Conservation (phyloP, 2,888 invertebrate species). For the Drepana falcataria region DNA sequence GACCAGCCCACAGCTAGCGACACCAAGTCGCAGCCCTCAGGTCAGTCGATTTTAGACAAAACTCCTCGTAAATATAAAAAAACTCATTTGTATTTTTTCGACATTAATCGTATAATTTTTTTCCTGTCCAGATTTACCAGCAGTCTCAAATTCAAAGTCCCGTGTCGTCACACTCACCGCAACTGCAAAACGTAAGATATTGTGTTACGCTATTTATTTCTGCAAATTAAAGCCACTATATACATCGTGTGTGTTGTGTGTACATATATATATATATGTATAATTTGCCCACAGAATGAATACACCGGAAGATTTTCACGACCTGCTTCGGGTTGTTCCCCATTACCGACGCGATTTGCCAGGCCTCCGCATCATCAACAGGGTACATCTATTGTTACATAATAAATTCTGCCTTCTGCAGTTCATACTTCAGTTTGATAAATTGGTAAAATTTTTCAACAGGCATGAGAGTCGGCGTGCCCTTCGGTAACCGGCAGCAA, state of each 20-base stretch:
- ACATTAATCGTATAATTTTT: constrained; percentile 1
- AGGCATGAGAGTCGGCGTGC: constrained; percentile 72
- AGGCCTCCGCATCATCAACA: constrained; percentile 70
- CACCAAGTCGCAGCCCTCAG: constrained; percentile 73
- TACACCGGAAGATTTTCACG: constrained; percentile 64
- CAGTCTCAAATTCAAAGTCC: constrained; percentile 74
- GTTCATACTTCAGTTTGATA: no score
- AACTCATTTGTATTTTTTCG: no score
- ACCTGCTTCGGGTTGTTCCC: constrained; percentile 67
- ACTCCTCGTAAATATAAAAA: no score
- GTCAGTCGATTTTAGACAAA: constrained; percentile 23
- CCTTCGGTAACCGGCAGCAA: constrained; percentile 63
- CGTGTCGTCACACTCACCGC: constrained; percentile 69
- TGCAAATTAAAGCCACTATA: neutral
- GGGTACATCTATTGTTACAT: constrained; percentile 29
- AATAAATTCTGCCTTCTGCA: no score
- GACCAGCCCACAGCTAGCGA: constrained; percentile 68
- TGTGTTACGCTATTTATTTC: neutral
- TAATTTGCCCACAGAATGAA: constrained; percentile 40
- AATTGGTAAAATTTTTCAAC: neutral
- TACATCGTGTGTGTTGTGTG: neutral
- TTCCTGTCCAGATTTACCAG: constrained; percentile 59
- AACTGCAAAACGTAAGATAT: constrained; percentile 63
- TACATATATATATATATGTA: neutral
- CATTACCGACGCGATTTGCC: constrained; percentile 62